Base-by-base conservation (phyloP, 2,888 invertebrate genomes). In the Phragmatobia fuliginosa region DNA sequence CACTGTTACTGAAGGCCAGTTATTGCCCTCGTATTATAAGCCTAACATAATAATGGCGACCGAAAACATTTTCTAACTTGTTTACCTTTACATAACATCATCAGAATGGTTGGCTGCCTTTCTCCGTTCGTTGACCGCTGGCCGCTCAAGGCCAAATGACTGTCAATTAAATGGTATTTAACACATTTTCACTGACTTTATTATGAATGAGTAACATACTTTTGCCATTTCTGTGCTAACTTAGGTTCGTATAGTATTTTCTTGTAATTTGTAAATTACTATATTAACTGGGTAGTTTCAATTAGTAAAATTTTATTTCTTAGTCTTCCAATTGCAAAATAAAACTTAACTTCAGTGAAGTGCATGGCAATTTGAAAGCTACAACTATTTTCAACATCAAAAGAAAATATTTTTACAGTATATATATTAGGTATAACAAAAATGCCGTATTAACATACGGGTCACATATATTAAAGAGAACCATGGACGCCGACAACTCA, bases 101-200 rank as follows among this genome's bases (percentile, higher is more conserved):
- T 80, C 79, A 74, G 73, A 75, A 76, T 78, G 79, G 79, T 69
- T 73, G 73, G 73, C 76, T 82, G 85, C 87, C 89, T 90, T 90
- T 89, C 90, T 87, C 88, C 85, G 91, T 86, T 77, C 88, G 78
- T 85, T 89, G 91, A 91, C 90, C 91, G 83, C 74, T 38, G 75
- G 67, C 66, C 77, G 82, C 81, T 84, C 90, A 91, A 91, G 91
- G 91, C 86, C 90, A 88, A 75, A 71, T 75, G 82, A 79, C 80
- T 78, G 81, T 79, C 83, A 87, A 87, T 87, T 89, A 84, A 81
- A 82, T 78, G 65, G 72, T 70, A 78, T 77, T 77, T 79, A 80
- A 82, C 79, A 76, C 67, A 59, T 76, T 76, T 21, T 77, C 76
- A 82, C 77, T 80, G 77, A 79, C 70, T 71, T 70, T 73, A 71